Conservation (phyloP, 2,888 invertebrate genomes). For the Furcula furcula region DNA sequence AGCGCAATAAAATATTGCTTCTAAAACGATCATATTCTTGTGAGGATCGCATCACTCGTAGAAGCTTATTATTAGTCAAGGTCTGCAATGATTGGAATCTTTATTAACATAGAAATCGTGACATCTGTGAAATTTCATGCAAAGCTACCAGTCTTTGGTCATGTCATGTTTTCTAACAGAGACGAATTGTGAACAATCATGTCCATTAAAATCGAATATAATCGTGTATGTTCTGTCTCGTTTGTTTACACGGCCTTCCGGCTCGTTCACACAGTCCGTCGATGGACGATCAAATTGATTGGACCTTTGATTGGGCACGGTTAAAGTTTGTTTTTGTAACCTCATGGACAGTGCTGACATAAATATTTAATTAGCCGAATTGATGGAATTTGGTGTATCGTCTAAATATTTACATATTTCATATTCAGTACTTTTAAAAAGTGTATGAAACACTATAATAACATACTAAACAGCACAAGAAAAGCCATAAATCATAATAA, state of each 20-base stretch:
- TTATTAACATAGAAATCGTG: conserved; percentile 26
- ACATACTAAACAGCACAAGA: no score
- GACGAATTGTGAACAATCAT: conserved; percentile 3
- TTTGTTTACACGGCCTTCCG: conserved; percentile 28
- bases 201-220: conserved; percentile 4
- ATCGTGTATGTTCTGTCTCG: conserved; percentile 4
- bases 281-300: conserved; percentile 44
- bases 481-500: no score
- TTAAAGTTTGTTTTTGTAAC: conserved; percentile 7
- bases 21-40: background rate
- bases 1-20: background rate
- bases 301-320: conserved; percentile 33
- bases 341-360: conserved; percentile 8
- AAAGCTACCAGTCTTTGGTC: background rate
- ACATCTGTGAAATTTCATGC: conserved; percentile 4
- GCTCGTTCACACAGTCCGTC: conserved; percentile 17
- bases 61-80: conserved; percentile 36
- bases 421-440: no score
- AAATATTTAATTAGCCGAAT: no score
- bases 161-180: conserved; percentile 3
- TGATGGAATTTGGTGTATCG: no score
- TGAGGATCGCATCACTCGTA: background rate
- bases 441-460: no score
- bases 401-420: no score
- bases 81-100: conserved; percentile 12